Percentiles rank a stretch among this genome's conserved stretches.
Evolutionary conservation across 2,888 invertebrate species (phyloP).

Genomic region (Glaucopsyche alexis): DNA sequence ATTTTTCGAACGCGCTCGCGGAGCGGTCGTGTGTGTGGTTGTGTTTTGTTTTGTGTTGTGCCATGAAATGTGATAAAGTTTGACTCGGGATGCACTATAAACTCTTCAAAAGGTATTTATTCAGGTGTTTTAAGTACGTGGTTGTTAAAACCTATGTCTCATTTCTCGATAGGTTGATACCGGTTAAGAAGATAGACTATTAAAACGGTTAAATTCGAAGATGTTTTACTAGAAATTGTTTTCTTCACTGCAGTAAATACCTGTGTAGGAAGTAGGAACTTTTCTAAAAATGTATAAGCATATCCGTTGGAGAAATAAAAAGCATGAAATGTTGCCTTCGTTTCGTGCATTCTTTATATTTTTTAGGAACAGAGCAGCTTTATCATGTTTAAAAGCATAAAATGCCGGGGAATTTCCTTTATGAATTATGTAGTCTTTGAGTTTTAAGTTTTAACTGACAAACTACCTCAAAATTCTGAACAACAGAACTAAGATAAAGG

Average conservation of each 20-base stretch:
- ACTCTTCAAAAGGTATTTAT: slow-evolving; percentile 66
- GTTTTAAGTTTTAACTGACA: too few species aligned
- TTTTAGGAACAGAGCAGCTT: too few species aligned
- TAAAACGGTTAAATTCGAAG: not conserved
- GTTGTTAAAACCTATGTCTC: not conserved
- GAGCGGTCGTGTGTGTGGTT: slow-evolving; percentile 50
- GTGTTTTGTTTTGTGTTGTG: slow-evolving; percentile 48
- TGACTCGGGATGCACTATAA: slow-evolving; percentile 72
- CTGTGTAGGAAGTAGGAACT: not conserved
- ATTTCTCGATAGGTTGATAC: not conserved
- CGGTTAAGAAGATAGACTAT: not conserved
- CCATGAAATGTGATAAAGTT: slow-evolving; percentile 46
- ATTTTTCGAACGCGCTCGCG: slow-evolving; percentile 51
- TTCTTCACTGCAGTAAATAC: not conserved
- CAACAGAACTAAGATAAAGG: not conserved
- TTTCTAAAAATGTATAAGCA: too few species aligned
- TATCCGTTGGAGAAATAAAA: too few species aligned
- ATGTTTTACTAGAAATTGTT: not conserved
- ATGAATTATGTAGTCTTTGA: too few species aligned
- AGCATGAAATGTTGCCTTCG: too few species aligned
- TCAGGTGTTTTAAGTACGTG: slow-evolving; percentile 23
- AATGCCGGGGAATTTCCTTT: too few species aligned
- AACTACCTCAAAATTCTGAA: too few species aligned
- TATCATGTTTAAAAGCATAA: too few species aligned
- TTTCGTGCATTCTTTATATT: too few species aligned